Evolutionary conservation across 2,888 invertebrate genomes (phyloP).

Genomic region (Harpalus rubripes): DNA sequence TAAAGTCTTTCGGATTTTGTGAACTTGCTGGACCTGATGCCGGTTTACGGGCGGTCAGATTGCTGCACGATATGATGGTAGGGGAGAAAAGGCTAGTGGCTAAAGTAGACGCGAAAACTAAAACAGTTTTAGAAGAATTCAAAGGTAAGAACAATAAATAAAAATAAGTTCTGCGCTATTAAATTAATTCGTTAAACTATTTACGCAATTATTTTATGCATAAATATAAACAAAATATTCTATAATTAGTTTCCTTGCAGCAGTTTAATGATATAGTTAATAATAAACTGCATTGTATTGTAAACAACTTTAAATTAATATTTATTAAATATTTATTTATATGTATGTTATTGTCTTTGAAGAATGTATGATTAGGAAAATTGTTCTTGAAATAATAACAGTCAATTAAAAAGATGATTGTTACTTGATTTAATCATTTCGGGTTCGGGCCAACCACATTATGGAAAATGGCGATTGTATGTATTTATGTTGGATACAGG

Average conservation of each 20-base stretch:
- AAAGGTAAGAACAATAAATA: conserved; percentile 81
- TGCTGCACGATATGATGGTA: conserved; percentile 95
- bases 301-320: too few relatives aligned
- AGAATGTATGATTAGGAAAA: too few relatives aligned
- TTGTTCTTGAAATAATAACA: too few relatives aligned
- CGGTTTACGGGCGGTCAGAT: conserved; percentile 94
- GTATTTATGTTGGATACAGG: too few relatives aligned
- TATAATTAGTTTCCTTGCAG: conserved; percentile 55
- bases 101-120: conserved; percentile 98
- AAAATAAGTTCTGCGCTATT: neutral
- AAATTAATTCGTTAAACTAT: neutral
- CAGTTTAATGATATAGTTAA: too few relatives aligned
- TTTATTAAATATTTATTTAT: too few relatives aligned
- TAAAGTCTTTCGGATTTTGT: conserved; percentile 98
- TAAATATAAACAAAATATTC: conserved; percentile 31
- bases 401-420: too few relatives aligned
- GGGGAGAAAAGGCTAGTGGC: conserved; percentile 96
- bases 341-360: too few relatives aligned
- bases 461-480: too few relatives aligned
- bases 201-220: conserved; percentile 19
- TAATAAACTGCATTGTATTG: too few relatives aligned
- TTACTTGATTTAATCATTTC: too few relatives aligned
- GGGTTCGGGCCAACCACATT: too few relatives aligned
- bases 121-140: conserved; percentile 94
- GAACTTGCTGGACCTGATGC: conserved; percentile 98